Base-by-base conservation (phyloP, 2,888 invertebrate genomes). In the Bruchidius siliquastri region DNA sequence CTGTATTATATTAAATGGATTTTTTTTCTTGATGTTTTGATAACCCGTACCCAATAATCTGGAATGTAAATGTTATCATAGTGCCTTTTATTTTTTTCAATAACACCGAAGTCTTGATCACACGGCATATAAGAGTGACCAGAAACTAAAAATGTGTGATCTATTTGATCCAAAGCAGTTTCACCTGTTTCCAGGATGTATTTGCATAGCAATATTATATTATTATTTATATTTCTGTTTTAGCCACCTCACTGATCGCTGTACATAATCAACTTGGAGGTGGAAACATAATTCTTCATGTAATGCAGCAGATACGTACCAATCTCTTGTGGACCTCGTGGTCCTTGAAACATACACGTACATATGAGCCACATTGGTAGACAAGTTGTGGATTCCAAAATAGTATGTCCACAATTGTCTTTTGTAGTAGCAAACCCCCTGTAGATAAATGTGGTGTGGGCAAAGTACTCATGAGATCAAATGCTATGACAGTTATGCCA, bases 261-360 rank as follows among this genome's bases (percentile, higher is more conserved):
- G 67, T 74, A 75, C 71, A 80, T 73, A 21, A 80, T 80, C 66
- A 83, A 67, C 70, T 71, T 71, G 2, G 68, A 26, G 22, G 72
- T 71, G 8, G 22, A 68, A 0, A 76, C 74, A 69, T 71, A 79
- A 71, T 76, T 72, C 74, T 74, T 80, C 67, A 80, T 75, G 71
- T 74, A 82, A 49, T 76, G 71, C 49, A 81, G 22, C 8, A 82
- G 32, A 71, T 81, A 83, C 6, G 79, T 81, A 20, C 78, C 82
- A 69, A 82, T 79, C 77, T 83, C 82, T 74, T 82, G 78, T 6
- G 80, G 76, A n/a, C 82, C 82, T 22, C 81, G 73, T 6, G 82
- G 82, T 21, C 80, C 82, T 69, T 75, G 67, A 0, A 77, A 72
- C 80, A 76, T 82, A 71, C 81, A 76, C 72, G 72, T 74, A 79